Evolutionary conservation across 1,140 invertebrate genomes (phyloP).

Genomic region (Metaphire vulgaris): DNA sequence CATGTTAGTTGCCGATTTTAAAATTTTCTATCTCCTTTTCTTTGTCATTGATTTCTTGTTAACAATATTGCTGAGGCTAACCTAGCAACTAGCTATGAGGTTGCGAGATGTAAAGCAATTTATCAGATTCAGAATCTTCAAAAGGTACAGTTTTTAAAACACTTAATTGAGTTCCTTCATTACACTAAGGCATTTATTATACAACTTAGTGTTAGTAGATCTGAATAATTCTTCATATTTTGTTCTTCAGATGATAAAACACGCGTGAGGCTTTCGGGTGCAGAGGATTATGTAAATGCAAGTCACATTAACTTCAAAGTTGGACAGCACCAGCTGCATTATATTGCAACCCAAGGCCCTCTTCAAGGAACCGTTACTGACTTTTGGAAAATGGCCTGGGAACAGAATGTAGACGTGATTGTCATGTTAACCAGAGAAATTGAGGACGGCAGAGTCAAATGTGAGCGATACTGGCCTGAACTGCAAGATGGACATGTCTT

Average conservation of each 20-base stretch:
- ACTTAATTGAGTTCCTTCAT: no score
- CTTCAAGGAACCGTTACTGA: conserved; percentile 90
- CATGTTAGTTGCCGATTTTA: neutral
- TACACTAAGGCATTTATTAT: no score
- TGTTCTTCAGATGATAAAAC: conserved; percentile 6
- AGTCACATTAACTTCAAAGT: neutral
- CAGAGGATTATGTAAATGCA: conserved; percentile 11
- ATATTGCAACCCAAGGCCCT: conserved; percentile 86
- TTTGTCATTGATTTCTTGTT: no score
- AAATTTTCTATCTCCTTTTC: no score
- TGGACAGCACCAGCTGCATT: conserved; percentile 74
- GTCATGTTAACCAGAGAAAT: conserved; percentile 79
- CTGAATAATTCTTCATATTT: no score
- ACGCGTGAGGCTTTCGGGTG: neutral
- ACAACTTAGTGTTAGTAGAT: no score
- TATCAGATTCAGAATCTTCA: no score
- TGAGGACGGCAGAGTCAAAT: conserved; percentile 63
- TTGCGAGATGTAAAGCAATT: no score
- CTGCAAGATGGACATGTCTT: conserved; percentile 59
- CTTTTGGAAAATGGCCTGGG: conserved; percentile 98
- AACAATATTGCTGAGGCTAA: no score
- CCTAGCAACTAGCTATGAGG: no score
- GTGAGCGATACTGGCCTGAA: conserved; percentile 94
- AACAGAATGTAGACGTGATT: conserved; percentile 87
- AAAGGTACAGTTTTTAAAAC: no score